phyloP scores from a whole-genome alignment of 2,888 invertebrate species.

The Allolobophora icterica region DNA sequence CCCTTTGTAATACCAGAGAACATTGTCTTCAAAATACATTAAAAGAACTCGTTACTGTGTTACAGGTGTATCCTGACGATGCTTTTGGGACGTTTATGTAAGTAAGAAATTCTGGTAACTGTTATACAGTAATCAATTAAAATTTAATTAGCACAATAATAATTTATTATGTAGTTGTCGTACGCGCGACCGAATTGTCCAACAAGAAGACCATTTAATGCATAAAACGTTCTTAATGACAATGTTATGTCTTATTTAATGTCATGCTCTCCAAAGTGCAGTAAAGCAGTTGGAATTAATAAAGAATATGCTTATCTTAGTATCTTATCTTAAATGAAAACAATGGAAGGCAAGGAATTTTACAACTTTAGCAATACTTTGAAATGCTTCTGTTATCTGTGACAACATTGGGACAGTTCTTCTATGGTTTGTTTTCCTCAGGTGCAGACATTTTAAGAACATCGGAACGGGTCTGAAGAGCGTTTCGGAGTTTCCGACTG shows the following conservation, averaged over 20 bases:
- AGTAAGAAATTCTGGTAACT: conserved; percentile 44
- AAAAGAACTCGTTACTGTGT: not conserved
- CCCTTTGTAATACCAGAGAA: no score
- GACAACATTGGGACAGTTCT: not conserved
- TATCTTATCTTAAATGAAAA: no score
- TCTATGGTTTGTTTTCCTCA: conserved; percentile 47
- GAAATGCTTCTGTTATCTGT: not conserved
- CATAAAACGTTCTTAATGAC: no score
- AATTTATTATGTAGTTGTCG: not conserved
- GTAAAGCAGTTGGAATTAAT: no score
- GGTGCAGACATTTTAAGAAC: conserved; percentile 64
- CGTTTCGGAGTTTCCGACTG: conserved; percentile 61
- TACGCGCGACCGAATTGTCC: no score
- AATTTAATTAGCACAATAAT: not conserved
- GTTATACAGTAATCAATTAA: not conserved
- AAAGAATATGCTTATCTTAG: no score
- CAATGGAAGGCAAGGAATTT: no score
- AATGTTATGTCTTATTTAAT: no score
- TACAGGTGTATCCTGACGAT: conserved; percentile 60
- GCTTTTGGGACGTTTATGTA: conserved; percentile 62
- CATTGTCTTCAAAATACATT: not conserved
- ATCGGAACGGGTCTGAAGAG: conserved; percentile 66
- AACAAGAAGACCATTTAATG: no score
- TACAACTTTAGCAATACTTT: no score
- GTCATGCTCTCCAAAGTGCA: no score